phyloP scores from a whole-genome alignment of 2,888 invertebrate species.

The Drosophila phalerata region DNA sequence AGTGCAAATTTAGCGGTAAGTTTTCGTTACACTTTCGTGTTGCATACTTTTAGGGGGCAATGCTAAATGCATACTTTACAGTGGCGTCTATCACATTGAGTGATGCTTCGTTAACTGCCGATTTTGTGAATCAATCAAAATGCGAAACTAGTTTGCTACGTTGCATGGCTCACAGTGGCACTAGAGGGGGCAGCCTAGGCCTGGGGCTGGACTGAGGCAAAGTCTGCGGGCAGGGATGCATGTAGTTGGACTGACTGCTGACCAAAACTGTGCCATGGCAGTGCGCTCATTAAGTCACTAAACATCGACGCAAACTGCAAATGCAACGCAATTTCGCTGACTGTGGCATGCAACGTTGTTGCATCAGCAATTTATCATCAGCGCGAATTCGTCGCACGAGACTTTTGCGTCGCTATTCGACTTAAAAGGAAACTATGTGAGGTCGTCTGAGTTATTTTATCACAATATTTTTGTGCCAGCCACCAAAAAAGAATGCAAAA shows the following conservation, averaged over 20 bases:
- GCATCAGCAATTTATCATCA: constrained; percentile 78
- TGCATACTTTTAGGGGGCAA: constrained; percentile 62
- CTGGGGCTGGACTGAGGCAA: background rate
- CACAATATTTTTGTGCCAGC: constrained; percentile 65
- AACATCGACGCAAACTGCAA: constrained; percentile 55
- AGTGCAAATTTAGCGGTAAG: constrained; percentile 89
- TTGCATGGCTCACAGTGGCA: background rate
- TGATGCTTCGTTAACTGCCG: constrained; percentile 15
- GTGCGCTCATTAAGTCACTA: constrained; percentile 66
- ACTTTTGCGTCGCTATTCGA: constrained; percentile 73
- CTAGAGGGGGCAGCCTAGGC: background rate
- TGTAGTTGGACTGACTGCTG: constrained; percentile 38
- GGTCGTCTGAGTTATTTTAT: constrained; percentile 76
- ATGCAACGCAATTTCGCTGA: constrained; percentile 77
- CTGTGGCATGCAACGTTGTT: constrained; percentile 75
- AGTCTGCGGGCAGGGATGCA: constrained; percentile 1
- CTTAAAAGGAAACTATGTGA: constrained; percentile 77
- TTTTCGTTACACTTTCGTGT: constrained; percentile 10
- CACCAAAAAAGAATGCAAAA: constrained; percentile 45
- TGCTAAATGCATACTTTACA: constrained; percentile 38
- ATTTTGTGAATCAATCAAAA: constrained; percentile 48
- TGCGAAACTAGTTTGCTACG: constrained; percentile 65
- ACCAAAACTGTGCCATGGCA: constrained; percentile 77
- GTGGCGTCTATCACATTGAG: constrained; percentile 50
- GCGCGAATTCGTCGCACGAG: constrained; percentile 69